These are phyloP conservation scores for Aphelinus certus DNA, from an alignment of 1,140 invertebrate species.

Conservation along the genomic window DNA sequence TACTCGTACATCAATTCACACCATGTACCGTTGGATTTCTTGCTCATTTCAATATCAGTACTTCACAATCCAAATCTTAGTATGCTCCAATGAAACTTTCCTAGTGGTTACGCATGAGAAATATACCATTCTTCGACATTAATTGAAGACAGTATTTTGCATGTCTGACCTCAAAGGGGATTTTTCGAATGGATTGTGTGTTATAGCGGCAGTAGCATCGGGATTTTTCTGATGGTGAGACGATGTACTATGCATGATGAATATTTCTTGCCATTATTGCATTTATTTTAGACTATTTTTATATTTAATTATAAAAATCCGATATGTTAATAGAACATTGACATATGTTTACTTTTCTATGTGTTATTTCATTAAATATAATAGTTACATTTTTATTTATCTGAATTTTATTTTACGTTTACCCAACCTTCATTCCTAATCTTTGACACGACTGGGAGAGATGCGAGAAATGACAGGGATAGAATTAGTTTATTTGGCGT, in stretches of 20 bases:
- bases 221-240: not conserved
- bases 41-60: no score
- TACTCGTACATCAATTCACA: constrained; percentile 1
- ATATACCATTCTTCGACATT: no score
- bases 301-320: not conserved
- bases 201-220: not conserved
- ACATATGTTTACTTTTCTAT: constrained; percentile 13
- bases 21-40: not conserved
- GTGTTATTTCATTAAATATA: constrained; percentile 20
- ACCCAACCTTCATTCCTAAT: no score
- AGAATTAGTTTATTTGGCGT: no score
- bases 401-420: constrained; percentile 5
- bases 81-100: no score
- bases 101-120: no score
- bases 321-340: no score
- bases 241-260: not conserved
- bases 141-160: not conserved
- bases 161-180: constrained; percentile 3
- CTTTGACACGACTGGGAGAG: no score
- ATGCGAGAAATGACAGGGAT: no score
- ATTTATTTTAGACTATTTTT: constrained; percentile 20
- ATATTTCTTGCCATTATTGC: constrained; percentile 29
- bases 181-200: not conserved
- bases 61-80: no score
- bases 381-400: constrained; percentile 1